Percentiles rank a stretch among this genome's conserved stretches.
These are phyloP conservation scores for Cyanistes caeruleus DNA, from an alignment of 2,113 vertebrate genomes.

Conservation along the genomic window DNA sequence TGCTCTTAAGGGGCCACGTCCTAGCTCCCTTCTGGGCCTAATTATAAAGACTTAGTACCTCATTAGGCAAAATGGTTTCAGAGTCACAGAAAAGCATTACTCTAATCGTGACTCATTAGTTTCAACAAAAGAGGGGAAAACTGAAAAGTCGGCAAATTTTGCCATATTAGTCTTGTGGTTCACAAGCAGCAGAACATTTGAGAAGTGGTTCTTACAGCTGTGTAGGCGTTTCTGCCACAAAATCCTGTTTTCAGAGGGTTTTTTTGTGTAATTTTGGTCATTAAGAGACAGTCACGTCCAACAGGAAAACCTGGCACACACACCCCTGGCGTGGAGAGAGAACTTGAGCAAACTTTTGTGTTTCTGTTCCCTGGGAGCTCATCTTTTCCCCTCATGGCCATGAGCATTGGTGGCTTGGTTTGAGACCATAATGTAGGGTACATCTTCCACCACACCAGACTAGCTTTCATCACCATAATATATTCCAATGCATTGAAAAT, in stretches of 20 bases:
- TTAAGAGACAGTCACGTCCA: neutral
- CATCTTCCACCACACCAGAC: neutral
- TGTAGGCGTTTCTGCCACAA: conserved; percentile 24
- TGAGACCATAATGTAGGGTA: neutral
- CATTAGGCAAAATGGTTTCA: conserved; percentile 85
- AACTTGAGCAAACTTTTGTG: neutral
- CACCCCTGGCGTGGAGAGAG: fast-evolving
- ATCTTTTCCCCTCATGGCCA: neutral
- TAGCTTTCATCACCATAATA: neutral
- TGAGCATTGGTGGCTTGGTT: fast-evolving
- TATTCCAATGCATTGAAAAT: neutral
- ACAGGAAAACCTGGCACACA: neutral
- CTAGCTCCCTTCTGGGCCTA: conserved; percentile 84
- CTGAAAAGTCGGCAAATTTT: conserved; percentile 69
- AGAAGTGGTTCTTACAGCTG: conserved; percentile 33
- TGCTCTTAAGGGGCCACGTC: conserved; percentile 81
- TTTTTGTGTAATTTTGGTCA: neutral
- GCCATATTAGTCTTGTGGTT: conserved; percentile 51
- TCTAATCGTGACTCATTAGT: conserved; percentile 84
- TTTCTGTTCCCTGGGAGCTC: neutral
- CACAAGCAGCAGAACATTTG: conserved; percentile 20
- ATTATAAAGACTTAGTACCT: conserved; percentile 88
- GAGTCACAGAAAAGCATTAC: conserved; percentile 81
- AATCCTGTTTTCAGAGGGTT: neutral
- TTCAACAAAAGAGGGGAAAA: conserved; percentile 75